Conservation (phyloP, 2,113 vertebrate species). For the Pseudorhombus dupliciocellatus region DNA sequence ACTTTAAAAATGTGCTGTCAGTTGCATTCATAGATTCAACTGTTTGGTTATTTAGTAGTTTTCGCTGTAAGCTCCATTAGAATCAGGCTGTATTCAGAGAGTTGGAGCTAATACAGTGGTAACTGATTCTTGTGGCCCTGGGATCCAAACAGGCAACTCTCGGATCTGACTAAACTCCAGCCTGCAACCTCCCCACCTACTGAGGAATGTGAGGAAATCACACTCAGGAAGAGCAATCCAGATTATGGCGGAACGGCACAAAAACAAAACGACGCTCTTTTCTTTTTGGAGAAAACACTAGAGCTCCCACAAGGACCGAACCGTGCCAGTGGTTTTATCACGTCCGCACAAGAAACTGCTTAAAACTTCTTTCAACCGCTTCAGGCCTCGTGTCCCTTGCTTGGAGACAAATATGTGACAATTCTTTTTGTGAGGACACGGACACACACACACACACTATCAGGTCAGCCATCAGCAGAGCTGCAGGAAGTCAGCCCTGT, state of each 20-base stretch:
- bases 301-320: neutral
- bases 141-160: slow-evolving; percentile 48
- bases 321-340: neutral
- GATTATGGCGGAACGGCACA: slow-evolving; percentile 36
- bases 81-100: too few relatives aligned
- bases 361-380: slow-evolving; percentile 20
- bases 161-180: slow-evolving; percentile 20
- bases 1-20: too few relatives aligned
- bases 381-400: neutral
- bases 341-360: slow-evolving; percentile 1
- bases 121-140: neutral
- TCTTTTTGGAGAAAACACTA: slow-evolving; percentile 27
- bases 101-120: slow-evolving; percentile 1
- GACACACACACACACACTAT: slow-evolving; percentile 66
- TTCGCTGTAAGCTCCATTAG: too few relatives aligned
- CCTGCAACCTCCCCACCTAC: slow-evolving; percentile 45
- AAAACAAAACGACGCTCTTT: slow-evolving; percentile 12
- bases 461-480: slow-evolving; percentile 79
- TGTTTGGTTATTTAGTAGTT: too few relatives aligned
- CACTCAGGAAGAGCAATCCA: slow-evolving; percentile 63
- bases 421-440: slow-evolving; percentile 12
- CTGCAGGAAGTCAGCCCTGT: slow-evolving; percentile 81
- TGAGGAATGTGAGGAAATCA: slow-evolving; percentile 70
- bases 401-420: slow-evolving; percentile 38
- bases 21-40: too few relatives aligned